Conservation (phyloP, 2,888 invertebrate genomes). For the Drosophila formosana region DNA sequence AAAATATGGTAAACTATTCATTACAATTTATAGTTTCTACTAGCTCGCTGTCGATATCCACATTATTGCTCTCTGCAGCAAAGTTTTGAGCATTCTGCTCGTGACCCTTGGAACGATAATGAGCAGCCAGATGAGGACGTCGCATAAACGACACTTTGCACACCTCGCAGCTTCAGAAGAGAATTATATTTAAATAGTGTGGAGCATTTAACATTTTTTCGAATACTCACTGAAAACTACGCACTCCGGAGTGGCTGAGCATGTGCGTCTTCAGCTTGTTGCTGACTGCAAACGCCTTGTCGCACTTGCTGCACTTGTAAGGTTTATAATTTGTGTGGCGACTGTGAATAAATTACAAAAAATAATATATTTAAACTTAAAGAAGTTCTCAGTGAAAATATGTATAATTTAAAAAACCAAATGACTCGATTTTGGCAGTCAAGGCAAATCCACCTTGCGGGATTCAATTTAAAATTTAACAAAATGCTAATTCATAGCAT, state of each 20-base stretch:
- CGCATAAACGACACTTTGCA: slow-evolving; percentile 70
- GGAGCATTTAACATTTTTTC: background rate
- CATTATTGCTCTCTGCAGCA: slow-evolving; percentile 9
- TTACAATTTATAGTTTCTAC: slow-evolving; percentile 10
- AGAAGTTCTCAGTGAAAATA: no score
- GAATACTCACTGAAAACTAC: slow-evolving; percentile 64
- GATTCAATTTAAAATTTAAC: no score
- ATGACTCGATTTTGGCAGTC: no score
- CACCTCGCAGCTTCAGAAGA: slow-evolving; percentile 52
- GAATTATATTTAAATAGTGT: background rate
- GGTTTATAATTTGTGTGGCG: slow-evolving; percentile 66
- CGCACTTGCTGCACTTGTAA: slow-evolving; percentile 68
- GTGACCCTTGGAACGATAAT: slow-evolving; percentile 67
- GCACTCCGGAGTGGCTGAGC: slow-evolving; percentile 67
- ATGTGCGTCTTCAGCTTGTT: slow-evolving; percentile 66
- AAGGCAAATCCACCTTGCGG: no score
- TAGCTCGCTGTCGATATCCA: slow-evolving; percentile 30
- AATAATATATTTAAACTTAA: no score
- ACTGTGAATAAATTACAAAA: slow-evolving; percentile 24
- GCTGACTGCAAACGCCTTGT: slow-evolving; percentile 66
- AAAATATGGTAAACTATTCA: background rate
- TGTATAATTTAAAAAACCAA: no score
- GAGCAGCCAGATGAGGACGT: slow-evolving; percentile 59
- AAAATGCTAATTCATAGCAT: no score
- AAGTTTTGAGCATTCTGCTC: slow-evolving; percentile 45